Percentiles rank a stretch among this genome's conserved stretches.
These are phyloP conservation scores for Raja brachyura DNA, from an alignment of 2,113 vertebrate genomes.

Conservation along the genomic window DNA sequence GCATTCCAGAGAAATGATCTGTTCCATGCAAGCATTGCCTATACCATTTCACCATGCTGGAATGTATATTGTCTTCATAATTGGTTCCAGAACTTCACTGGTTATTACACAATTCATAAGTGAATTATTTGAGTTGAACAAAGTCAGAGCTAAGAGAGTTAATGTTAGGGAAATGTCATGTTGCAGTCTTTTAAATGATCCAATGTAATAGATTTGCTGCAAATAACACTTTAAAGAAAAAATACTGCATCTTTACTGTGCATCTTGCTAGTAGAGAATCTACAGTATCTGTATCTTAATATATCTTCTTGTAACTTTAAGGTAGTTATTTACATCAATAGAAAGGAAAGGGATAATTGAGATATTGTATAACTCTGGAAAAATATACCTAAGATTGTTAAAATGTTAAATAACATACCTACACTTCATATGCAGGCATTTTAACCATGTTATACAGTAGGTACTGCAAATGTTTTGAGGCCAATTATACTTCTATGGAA, in stretches of 20 bases:
- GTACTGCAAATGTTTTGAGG: not conserved
- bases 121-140: not conserved
- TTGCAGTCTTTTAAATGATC: not conserved
- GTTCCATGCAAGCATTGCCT: not conserved
- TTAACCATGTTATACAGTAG: not conserved
- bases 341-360: not conserved
- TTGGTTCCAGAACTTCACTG: not conserved
- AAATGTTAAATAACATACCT: not conserved
- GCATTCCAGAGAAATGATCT: not conserved
- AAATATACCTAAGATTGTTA: not conserved
- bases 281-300: not conserved
- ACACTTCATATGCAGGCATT: not conserved
- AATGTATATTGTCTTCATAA: not conserved
- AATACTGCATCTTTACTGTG: not conserved
- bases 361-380: not conserved
- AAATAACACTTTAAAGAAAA: not conserved
- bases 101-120: not conserved
- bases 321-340: not conserved
- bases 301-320: not conserved
- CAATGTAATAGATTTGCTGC: not conserved
- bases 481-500: constrained; percentile 5
- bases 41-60: not conserved
- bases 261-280: not conserved
- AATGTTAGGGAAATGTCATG: not conserved
- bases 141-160: not conserved